A percentile compares a stretch with the other conserved stretches of the same genome.
phyloP scores from a whole-genome alignment of 2,888 invertebrate species.

The Noctua pronuba region DNA sequence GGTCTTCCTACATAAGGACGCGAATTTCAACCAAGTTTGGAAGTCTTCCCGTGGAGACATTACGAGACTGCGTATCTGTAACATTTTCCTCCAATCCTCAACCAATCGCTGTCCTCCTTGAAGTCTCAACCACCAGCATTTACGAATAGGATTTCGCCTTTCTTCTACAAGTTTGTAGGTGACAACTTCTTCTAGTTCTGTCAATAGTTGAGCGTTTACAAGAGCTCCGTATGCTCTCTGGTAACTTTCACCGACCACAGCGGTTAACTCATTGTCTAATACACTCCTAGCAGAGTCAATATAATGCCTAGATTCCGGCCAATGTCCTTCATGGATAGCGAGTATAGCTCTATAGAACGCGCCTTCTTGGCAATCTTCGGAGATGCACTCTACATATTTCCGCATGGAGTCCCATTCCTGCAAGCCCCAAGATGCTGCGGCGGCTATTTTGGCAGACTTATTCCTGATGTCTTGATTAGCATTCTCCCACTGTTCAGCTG shows the following conservation, averaged over 20 bases:
- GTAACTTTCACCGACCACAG: slow-evolving; percentile 98
- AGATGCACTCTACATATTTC: slow-evolving; percentile 96
- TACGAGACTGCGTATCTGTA: slow-evolving; percentile 98
- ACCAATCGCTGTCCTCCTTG: slow-evolving; percentile 98
- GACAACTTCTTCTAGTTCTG: slow-evolving; percentile 99
- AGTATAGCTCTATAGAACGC: slow-evolving; percentile 98
- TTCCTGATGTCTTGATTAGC: slow-evolving; percentile 88
- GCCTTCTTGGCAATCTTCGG: slow-evolving; percentile 97
- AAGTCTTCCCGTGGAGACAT: slow-evolving; percentile 97
- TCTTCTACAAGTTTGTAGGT: slow-evolving; percentile 99
- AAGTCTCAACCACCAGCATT: slow-evolving; percentile 98
- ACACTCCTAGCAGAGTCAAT: slow-evolving; percentile 98
- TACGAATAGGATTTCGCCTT: slow-evolving; percentile 93
- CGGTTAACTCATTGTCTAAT: slow-evolving; percentile 98
- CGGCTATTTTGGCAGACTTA: slow-evolving; percentile 96
- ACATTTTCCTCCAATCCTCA: slow-evolving; percentile 99
- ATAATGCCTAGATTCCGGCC: slow-evolving; percentile 92
- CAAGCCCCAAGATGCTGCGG: slow-evolving; percentile 98
- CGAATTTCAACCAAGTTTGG: slow-evolving; percentile 98
- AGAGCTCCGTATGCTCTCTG: slow-evolving; percentile 98
- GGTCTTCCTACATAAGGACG: slow-evolving; percentile 98
- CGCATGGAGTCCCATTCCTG: slow-evolving; percentile 98
- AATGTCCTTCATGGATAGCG: slow-evolving; percentile 95
- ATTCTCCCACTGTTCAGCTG: slow-evolving; percentile 91
- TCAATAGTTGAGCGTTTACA: slow-evolving; percentile 98